A percentile compares a stretch with the other conserved stretches of the same genome.
These are phyloP conservation scores for Galerucella nymphaeae DNA, from an alignment of 2,888 invertebrate genomes.

Conservation along the genomic window DNA sequence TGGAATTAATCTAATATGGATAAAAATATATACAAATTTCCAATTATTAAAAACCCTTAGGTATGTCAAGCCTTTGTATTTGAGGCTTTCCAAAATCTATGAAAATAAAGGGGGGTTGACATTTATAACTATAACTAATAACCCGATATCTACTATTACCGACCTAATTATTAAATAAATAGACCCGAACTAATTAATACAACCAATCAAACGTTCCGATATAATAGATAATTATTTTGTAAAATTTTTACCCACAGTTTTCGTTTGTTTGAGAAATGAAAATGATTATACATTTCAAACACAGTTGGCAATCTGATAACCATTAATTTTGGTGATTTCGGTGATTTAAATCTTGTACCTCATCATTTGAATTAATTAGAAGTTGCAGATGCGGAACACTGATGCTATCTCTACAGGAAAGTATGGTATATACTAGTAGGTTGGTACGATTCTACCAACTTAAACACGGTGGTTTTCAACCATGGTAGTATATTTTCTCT, in stretches of 20 bases:
- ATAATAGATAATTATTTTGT: conserved; percentile 16
- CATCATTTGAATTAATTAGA: conserved; percentile 37
- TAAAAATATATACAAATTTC: too few relatives aligned
- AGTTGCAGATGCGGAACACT: conserved; percentile 36
- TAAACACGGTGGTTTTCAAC: conserved; percentile 19
- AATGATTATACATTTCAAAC: conserved; percentile 33
- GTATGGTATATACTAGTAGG: conserved; percentile 21
- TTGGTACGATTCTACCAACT: conserved; percentile 14
- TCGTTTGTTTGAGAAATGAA: conserved; percentile 36
- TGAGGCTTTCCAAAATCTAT: too few relatives aligned
- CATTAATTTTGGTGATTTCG: conserved; percentile 36
- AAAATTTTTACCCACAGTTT: conserved; percentile 22
- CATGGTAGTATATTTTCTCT: conserved; percentile 11
- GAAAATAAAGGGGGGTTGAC: too few relatives aligned
- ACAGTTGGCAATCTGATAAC: conserved; percentile 36
- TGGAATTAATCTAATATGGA: too few relatives aligned
- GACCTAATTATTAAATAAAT: conserved; percentile 27
- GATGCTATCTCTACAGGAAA: conserved; percentile 27
- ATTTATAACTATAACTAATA: too few relatives aligned
- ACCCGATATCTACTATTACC: background rate
- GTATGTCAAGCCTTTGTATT: too few relatives aligned
- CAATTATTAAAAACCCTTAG: too few relatives aligned
- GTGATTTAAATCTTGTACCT: conserved; percentile 35
- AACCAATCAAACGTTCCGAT: conserved; percentile 23
- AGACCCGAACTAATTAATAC: conserved; percentile 23